Evolutionary conservation across 1,140 invertebrate genomes (phyloP), one percentile per base, ranked within the genome.

Genomic region (Bombus sylvicola): DNA sequence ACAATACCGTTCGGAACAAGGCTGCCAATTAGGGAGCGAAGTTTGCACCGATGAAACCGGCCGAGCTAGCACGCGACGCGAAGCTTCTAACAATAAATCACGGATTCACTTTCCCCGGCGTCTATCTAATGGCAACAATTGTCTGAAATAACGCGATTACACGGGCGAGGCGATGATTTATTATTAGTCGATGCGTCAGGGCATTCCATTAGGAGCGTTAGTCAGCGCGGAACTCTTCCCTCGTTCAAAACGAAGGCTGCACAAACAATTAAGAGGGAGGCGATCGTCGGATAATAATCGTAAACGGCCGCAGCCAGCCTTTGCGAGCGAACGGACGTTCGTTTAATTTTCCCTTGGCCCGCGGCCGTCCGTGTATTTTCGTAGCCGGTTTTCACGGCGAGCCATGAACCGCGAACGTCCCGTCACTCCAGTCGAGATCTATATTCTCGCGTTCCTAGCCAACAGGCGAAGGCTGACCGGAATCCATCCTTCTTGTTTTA

Each of bases 111-210:
- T 80, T 80, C 57, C 39, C 31, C 47, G 83, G 75, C 37, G 75
- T 34, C 57, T 31, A 59, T 80, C 77, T 73, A 64, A 62, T 72
- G 75, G 83, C 66, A 80, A 85, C 69, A 64, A 85, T 85, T 80
- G 83, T 79, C 83, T 77, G 76, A 73, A 79, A 80, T 80, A 80
- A 80, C 77, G 83, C 76, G 76, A 85, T 85, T 80, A 78, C 82
- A 73, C 75, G 68, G 25, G 78, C 81, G 47, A 37, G 57, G n/a
- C 72, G 89, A 79, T 89, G 83, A 89, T 90, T 88, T 90, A 88
- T 88, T 86, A 81, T 73, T 85, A 79, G 75, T 75, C 75, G 85
- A 87, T 87, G 86, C 86, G 80, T 89, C 88, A 89, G 57, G 66
- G 72, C 57, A 78, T 89, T 84, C 86, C 87, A 87, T 89, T 86